Conservation (phyloP, 2,888 invertebrate genomes). For the Drosophila lutescens region DNA sequence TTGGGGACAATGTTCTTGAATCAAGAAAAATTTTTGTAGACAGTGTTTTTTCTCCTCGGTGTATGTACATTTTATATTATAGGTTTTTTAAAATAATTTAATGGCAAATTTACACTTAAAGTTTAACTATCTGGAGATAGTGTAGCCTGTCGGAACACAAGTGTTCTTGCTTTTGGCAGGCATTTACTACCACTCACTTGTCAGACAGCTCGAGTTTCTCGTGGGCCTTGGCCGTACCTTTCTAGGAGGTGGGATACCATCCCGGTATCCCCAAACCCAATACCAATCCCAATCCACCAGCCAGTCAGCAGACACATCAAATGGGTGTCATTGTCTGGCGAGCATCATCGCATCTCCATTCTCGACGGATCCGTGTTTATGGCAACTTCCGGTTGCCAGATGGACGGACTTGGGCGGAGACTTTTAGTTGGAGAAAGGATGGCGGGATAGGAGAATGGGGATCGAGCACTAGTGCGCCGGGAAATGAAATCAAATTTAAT, state of each 20-base stretch:
- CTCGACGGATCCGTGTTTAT: constrained; percentile 14
- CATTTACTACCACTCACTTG: constrained; percentile 6
- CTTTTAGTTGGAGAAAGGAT: neutral
- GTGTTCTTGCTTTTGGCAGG: neutral
- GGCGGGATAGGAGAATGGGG: neutral
- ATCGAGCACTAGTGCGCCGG: constrained; percentile 11
- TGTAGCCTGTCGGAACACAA: neutral
- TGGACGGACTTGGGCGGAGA: neutral
- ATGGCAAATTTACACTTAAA: too few relatives aligned
- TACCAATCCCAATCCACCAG: neutral
- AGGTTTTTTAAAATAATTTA: too few relatives aligned
- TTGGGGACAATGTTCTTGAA: too few relatives aligned
- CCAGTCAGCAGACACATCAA: constrained; percentile 4
- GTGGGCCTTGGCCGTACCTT: neutral
- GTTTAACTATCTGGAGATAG: too few relatives aligned
- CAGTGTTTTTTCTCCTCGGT: too few relatives aligned
- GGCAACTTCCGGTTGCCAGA: constrained; percentile 25
- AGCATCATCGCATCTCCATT: neutral
- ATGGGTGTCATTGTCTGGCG: constrained; percentile 9
- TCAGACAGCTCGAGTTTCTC: constrained; percentile 3
- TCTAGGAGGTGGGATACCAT: neutral
- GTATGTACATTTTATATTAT: too few relatives aligned
- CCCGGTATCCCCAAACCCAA: neutral
- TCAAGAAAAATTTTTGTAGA: too few relatives aligned
- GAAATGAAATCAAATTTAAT: constrained; percentile 71